Conservation (phyloP, 2,113 vertebrate species). For the Erpornis zantholeuca region DNA sequence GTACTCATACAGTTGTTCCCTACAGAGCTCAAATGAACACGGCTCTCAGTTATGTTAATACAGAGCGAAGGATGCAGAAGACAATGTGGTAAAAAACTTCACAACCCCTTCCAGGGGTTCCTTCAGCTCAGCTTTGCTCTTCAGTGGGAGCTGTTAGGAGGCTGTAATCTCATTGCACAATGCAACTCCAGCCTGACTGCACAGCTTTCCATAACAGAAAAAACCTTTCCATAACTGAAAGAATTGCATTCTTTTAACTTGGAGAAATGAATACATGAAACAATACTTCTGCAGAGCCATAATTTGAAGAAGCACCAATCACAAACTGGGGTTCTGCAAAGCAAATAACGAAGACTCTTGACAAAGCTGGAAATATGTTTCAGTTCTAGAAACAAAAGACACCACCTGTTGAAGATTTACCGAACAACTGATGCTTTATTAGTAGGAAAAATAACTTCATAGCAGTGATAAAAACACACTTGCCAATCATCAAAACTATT, state of each 20-base stretch:
- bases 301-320: not conserved
- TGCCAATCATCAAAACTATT: not conserved
- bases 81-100: not conserved
- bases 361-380: not conserved
- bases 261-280: not conserved
- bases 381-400: not conserved
- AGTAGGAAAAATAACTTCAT: not conserved
- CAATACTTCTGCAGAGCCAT: not conserved
- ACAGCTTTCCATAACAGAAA: not conserved
- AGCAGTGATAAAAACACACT: not conserved
- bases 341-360: not conserved
- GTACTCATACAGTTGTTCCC: not conserved
- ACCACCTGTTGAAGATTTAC: not conserved
- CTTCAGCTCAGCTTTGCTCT: not conserved
- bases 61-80: not conserved
- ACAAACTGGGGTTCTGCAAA: not conserved
- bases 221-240: not conserved
- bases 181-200: not conserved
- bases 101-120: not conserved
- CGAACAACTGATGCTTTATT: not conserved
- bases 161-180: not conserved
- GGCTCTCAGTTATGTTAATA: not conserved
- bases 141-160: not conserved
- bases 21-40: not conserved
- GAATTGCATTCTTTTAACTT: not conserved